phyloP scores from a whole-genome alignment of 2,888 invertebrate genomes.

The Rhamnusium bicolor region DNA sequence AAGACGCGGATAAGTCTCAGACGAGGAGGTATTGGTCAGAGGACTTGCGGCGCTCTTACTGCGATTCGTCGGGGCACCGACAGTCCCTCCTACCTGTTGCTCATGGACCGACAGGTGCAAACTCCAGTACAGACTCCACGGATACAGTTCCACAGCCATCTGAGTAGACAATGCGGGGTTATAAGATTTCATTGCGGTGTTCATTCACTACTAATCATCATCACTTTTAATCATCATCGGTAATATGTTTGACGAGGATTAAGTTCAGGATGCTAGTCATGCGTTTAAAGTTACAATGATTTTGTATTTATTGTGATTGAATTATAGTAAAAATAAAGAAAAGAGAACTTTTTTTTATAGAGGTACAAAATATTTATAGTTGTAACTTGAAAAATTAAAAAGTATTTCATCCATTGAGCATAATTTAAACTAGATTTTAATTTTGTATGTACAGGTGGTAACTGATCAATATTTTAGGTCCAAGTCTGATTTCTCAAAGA shows the following conservation, averaged over 20 bases:
- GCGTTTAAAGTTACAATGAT: too few species aligned
- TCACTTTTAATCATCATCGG: conserved; percentile 9
- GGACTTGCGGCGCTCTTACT: conserved; percentile 4
- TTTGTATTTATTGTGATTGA: too few species aligned
- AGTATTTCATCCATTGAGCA: too few species aligned
- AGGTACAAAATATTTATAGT: too few species aligned
- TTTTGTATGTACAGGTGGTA: too few species aligned
- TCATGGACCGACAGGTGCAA: conserved; percentile 50
- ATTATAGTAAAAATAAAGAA: too few species aligned
- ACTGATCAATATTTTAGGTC: too few species aligned
- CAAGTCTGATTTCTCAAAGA: too few species aligned
- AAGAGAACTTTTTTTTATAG: too few species aligned
- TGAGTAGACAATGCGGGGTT: conserved; percentile 11
- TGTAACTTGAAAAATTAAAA: too few species aligned
- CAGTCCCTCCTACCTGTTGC: conserved; percentile 45
- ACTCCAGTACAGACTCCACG: conserved; percentile 28
- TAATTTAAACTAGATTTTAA: too few species aligned
- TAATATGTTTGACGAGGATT: neutral
- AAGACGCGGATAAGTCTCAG: conserved; percentile 11
- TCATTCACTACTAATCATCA: conserved; percentile 9
- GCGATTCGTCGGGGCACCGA: conserved; percentile 24
- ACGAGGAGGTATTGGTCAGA: conserved; percentile 15
- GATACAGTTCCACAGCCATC: conserved; percentile 18
- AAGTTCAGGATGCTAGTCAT: too few species aligned
- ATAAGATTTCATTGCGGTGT: conserved; percentile 19